phyloP scores from a whole-genome alignment of 1,140 invertebrate species.

The Caenorhabditis remanei region DNA sequence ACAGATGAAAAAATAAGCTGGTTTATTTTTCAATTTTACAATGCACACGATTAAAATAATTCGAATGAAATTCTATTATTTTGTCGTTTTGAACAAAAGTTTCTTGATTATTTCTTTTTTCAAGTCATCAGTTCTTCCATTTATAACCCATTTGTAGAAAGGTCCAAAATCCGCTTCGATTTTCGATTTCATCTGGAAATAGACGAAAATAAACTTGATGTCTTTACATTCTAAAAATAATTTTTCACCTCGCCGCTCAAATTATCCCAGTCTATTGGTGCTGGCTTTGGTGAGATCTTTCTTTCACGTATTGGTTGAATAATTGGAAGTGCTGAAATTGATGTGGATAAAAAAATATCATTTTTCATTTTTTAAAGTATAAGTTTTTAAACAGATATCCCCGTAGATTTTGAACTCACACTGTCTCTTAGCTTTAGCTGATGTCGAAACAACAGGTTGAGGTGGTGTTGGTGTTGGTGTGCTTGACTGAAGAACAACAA shows the following conservation, averaged over 20 bases:
- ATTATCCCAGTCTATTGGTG: neutral
- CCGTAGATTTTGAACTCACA: neutral
- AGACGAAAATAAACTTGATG: too few relatives aligned
- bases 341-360: neutral
- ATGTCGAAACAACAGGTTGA: slow-evolving; percentile 33
- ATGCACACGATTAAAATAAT: too few relatives aligned
- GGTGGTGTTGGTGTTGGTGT: slow-evolving; percentile 27
- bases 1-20: neutral
- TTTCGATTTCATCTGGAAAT: slow-evolving; percentile 18
- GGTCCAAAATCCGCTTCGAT: slow-evolving; percentile 54
- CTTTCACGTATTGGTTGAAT: slow-evolving; percentile 34
- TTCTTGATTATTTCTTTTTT: slow-evolving; percentile 44
- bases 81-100: slow-evolving; percentile 40
- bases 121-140: slow-evolving; percentile 52
- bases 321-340: neutral
- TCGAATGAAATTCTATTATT: neutral
- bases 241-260: slow-evolving; percentile 8
- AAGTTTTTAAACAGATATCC: too few relatives aligned
- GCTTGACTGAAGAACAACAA: slow-evolving; percentile 52
- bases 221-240: too few relatives aligned
- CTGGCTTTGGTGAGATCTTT: neutral
- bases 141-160: slow-evolving; percentile 54
- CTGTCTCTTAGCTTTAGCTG: slow-evolving; percentile 12
- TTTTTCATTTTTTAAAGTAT: too few relatives aligned
- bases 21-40: too few relatives aligned